Percentiles rank a stretch among this genome's conserved stretches.
These are phyloP conservation scores for Micrasema longulum DNA, from an alignment of 1,140 invertebrate species.

Conservation along the genomic window DNA sequence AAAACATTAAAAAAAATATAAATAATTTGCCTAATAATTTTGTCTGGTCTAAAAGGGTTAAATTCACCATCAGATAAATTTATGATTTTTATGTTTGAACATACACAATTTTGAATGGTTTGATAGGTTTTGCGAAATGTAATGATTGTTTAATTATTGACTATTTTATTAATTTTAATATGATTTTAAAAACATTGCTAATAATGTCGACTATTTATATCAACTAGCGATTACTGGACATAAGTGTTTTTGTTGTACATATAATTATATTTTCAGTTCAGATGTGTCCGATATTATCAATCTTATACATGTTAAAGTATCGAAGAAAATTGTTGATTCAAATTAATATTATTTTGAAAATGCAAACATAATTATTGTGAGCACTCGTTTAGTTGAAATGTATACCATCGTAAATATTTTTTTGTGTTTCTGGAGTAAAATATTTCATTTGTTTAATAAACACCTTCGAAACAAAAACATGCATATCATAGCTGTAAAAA, in stretches of 20 bases:
- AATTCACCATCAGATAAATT: too few species aligned
- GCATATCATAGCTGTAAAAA: constrained; percentile 89
- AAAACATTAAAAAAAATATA: too few species aligned
- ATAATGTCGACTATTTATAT: constrained; percentile 30
- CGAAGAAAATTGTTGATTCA: background rate
- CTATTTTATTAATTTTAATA: constrained; percentile 26
- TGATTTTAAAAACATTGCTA: constrained; percentile 16
- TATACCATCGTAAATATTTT: too few species aligned
- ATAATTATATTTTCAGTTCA: background rate
- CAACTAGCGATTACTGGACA: constrained; percentile 12
- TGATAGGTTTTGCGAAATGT: too few species aligned
- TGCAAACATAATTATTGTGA: too few species aligned
- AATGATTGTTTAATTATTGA: background rate
- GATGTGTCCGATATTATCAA: constrained; percentile 2
- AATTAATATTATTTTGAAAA: too few species aligned
- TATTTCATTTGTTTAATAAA: constrained; percentile 40
- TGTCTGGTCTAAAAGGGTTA: too few species aligned
- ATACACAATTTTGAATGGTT: too few species aligned
- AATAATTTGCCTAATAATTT: too few species aligned
- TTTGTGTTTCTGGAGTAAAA: constrained; percentile 18
- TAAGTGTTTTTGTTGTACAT: constrained; percentile 32
- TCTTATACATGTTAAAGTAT: constrained; percentile 22
- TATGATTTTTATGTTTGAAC: too few species aligned
- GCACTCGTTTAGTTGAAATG: too few species aligned
- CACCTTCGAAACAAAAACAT: constrained; percentile 81